Conservation (phyloP, 2,888 invertebrate species). For the Bimastos eiseni region DNA sequence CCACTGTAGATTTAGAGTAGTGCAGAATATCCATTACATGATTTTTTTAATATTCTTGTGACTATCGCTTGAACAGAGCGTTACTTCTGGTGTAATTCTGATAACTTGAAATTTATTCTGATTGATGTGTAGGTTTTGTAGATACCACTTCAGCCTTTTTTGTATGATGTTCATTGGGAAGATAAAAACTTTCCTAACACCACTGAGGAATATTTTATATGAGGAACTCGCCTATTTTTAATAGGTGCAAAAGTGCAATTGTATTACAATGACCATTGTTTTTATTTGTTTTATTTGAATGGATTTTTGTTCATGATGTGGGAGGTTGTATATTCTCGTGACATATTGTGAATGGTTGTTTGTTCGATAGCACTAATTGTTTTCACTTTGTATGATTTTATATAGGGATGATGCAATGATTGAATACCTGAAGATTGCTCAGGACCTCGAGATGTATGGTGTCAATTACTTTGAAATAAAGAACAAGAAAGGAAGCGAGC, state of each 20-base stretch:
- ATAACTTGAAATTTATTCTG: not conserved
- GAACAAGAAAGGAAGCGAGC: constrained; percentile 97
- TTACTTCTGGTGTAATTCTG: not conserved
- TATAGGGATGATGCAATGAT: constrained; percentile 91
- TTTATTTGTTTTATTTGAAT: not conserved
- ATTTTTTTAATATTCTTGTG: too few species aligned
- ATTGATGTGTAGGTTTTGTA: not conserved
- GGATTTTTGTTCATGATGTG: not conserved
- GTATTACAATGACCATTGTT: too few species aligned
- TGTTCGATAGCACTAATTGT: not conserved
- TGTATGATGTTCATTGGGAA: not conserved
- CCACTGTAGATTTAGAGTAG: too few species aligned
- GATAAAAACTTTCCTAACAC: not conserved
- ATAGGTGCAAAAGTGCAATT: too few species aligned
- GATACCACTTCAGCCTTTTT: not conserved
- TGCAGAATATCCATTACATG: too few species aligned
- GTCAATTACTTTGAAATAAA: constrained; percentile 99
- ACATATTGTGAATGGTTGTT: not conserved
- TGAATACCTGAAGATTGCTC: constrained; percentile 79
- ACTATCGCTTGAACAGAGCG: too few species aligned
- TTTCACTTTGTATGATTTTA: not conserved
- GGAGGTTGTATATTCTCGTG: too few species aligned
- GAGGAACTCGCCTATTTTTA: not conserved
- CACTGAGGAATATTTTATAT: not conserved
- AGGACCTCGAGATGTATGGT: constrained; percentile 73